A percentile compares a stretch with the other conserved stretches of the same genome.
Conservation (phyloP, 2,113 vertebrate species). For the Upupa epops region DNA sequence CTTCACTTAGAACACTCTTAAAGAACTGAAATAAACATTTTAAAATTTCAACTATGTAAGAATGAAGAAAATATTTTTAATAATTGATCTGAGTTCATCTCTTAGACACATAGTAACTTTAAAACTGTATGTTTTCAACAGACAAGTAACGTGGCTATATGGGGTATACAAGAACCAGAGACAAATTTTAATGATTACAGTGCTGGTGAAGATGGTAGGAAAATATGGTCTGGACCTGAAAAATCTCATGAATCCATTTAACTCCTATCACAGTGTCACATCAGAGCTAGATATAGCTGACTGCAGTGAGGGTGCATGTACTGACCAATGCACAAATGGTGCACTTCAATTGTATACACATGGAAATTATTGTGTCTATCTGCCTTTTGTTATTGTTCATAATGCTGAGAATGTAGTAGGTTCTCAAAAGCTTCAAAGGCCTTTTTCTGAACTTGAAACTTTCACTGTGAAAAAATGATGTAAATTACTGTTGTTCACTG, state of each 20-base stretch:
- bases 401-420: background rate
- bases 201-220: background rate
- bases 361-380: background rate
- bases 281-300: background rate
- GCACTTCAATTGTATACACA: background rate
- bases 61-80: background rate
- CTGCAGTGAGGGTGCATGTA: too few species aligned
- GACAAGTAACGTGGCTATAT: background rate
- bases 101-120: background rate
- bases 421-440: background rate
- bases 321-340: accelerated
- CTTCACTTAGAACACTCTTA: background rate
- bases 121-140: background rate
- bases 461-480: background rate
- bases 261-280: background rate
- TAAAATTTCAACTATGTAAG: background rate
- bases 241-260: background rate
- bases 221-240: background rate
- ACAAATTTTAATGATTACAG: background rate
- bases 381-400: background rate
- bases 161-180: too few species aligned
- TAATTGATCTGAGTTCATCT: too few species aligned
- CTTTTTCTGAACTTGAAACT: background rate
- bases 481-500: background rate
- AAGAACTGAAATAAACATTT: background rate